Base-by-base conservation (phyloP, 2,797 vertebrate species). In the Champsocephalus gunnari region DNA sequence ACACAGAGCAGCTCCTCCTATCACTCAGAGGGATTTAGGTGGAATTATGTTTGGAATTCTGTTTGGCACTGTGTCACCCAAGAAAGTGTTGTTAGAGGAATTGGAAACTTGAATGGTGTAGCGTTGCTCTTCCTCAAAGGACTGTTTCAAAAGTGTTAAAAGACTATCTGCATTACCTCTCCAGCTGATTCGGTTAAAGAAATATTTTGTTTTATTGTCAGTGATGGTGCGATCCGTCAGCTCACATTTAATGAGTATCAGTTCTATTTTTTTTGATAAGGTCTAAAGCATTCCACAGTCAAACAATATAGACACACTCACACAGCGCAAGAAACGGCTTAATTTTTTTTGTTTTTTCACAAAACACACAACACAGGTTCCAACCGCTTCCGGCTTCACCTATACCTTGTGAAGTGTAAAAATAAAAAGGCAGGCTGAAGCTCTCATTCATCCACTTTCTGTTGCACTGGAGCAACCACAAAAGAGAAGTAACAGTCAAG, bases 371-470 rank as follows among this genome's bases (percentile, higher is more conserved):
- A 73, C 50, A 57, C 59, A 80, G 50, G 73, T 80, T 87, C 78
- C 68, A 87, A 88, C 89, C 58, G 79, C 80, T 87, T 89, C 83
- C 77, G 74, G 84, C 78, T 81, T 67, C 81, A 81, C 70, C 75
- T 82, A 67, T 71, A 58, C 60, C 21, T 60, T 86, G 68, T 69
- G 66, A 88, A 81, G 84, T 86, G 69, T 82, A 86, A 87, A 90
- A 86, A 83, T 75, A 84, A 82, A 82, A 83, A 68, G 60, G 43
- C 66, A 80, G 62, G 53, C 59, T 79, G 61, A 81, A 72, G 80
- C 77, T 73, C 81, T 85, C 82, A 88, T 86, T 91, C 86, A 89
- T 87, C 78, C 75, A 86, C 75, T 88, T 81, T 89, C 86, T 90
- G 88, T 85, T 91, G 81, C 85, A 73, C 65, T 75, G 79, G 68